phyloP scores from a whole-genome alignment of 2,113 vertebrate species.

The Vimba vimba region DNA sequence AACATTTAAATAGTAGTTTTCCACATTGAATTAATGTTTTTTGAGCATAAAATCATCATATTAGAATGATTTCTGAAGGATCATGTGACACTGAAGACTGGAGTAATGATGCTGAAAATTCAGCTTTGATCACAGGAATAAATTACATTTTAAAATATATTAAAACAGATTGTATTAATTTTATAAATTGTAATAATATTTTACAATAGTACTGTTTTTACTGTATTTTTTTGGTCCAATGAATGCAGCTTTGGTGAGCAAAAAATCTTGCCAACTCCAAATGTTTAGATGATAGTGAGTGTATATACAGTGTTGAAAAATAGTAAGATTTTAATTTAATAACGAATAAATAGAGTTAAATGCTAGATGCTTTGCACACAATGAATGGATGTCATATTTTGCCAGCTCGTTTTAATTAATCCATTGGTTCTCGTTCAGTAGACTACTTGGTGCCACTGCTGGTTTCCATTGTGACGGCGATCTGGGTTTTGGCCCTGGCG shows the following conservation, averaged over 20 bases:
- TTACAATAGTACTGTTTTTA: not conserved
- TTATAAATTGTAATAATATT: not conserved
- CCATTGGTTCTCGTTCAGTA: constrained; percentile 51
- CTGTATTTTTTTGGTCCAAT: not conserved
- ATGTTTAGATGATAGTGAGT: not conserved
- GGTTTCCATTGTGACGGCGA: constrained; percentile 82
- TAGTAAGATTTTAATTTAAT: not conserved
- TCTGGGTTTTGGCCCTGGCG: constrained; percentile 83
- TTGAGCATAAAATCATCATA: not conserved
- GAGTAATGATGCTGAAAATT: not conserved
- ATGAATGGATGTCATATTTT: not conserved
- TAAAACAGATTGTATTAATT: no score
- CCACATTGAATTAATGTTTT: no score
- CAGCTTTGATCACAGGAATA: not conserved
- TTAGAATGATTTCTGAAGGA: not conserved
- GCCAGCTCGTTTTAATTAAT: not conserved
- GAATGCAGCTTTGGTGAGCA: not conserved
- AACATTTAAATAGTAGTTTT: not conserved
- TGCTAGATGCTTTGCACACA: not conserved
- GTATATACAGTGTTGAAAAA: no score
- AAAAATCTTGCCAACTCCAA: not conserved
- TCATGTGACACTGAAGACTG: not conserved
- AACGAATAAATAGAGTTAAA: not conserved
- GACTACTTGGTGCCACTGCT: constrained; percentile 87
- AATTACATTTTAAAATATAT: not conserved